Evolutionary conservation across 2,797 vertebrate species (phyloP).

Genomic region (Sphaeramia orbicularis): DNA sequence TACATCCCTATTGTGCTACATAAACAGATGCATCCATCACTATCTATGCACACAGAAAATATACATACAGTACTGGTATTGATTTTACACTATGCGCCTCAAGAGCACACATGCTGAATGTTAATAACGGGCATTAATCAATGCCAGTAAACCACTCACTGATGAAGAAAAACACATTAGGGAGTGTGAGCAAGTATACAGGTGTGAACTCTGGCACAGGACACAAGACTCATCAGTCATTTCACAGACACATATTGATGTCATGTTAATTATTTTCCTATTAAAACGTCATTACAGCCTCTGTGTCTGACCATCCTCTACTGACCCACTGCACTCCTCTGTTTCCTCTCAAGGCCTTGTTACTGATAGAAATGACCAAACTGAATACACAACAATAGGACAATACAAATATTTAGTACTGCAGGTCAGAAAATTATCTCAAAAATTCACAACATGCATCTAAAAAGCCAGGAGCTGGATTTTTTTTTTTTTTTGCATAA

Average conservation of each 20-base stretch:
- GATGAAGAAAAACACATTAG: constrained; percentile 28
- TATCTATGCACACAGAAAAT: constrained; percentile 5
- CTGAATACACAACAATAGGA: background rate
- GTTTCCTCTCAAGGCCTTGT: too few species aligned
- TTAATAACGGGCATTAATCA: constrained; percentile 66
- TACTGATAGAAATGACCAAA: background rate
- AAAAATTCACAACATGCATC: too few species aligned
- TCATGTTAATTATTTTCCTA: constrained; percentile 65
- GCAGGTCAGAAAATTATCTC: background rate
- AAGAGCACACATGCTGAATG: constrained; percentile 14
- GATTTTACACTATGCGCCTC: constrained; percentile 21
- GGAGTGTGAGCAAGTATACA: constrained; percentile 29
- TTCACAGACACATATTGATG: constrained; percentile 51
- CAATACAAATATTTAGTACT: background rate
- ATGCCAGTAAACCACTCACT: constrained; percentile 29
- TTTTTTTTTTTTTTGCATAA: background rate
- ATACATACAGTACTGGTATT: constrained; percentile 14
- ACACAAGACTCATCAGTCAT: constrained; percentile 43
- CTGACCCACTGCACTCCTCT: constrained; percentile 12
- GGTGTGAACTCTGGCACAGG: constrained; percentile 16
- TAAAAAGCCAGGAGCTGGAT: background rate
- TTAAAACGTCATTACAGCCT: constrained; percentile 64
- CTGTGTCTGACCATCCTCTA: constrained; percentile 27
- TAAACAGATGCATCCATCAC: background rate
- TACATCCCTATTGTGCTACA: too few species aligned